These are phyloP conservation scores for Apeira syringaria DNA, from an alignment of 2,888 invertebrate species.

Conservation along the genomic window DNA sequence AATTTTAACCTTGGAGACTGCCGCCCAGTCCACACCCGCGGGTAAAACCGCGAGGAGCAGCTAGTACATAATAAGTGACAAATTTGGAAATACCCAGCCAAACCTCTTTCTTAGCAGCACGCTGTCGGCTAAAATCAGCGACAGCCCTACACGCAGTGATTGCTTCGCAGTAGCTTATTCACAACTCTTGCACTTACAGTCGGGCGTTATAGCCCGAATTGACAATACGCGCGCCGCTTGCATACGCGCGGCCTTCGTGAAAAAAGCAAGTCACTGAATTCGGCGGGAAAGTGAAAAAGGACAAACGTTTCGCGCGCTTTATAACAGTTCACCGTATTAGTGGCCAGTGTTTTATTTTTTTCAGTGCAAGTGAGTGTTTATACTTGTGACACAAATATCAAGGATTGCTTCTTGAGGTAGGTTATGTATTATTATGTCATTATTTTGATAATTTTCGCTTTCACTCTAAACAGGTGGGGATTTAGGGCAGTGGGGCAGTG, in stretches of 20 bases:
- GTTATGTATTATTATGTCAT: constrained; percentile 58
- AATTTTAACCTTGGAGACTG: no score
- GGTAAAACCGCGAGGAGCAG: no score
- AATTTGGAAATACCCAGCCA: not conserved
- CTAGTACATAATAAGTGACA: no score
- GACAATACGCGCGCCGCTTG: constrained; percentile 32
- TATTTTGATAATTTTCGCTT: constrained; percentile 55
- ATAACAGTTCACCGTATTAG: constrained; percentile 20
- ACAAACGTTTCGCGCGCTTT: constrained; percentile 21
- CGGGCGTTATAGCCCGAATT: constrained; percentile 45
- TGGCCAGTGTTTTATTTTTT: constrained; percentile 14
- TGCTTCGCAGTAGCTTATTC: constrained; percentile 15
- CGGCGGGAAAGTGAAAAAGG: constrained; percentile 15
- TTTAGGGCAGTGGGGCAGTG: constrained; percentile 56
- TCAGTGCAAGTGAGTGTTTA: constrained; percentile 14
- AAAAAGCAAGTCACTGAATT: constrained; percentile 22
- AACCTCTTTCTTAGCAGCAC: not conserved
- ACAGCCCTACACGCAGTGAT: constrained; percentile 11
- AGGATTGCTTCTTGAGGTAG: constrained; percentile 40
- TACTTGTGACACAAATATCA: constrained; percentile 18
- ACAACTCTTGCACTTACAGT: constrained; percentile 33
- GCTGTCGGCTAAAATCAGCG: constrained; percentile 5
- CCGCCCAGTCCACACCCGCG: no score
- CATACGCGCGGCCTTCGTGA: constrained; percentile 12
- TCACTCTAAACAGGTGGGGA: constrained; percentile 48